Evolutionary conservation across 2,797 vertebrate genomes (phyloP), one percentile per base, ranked within the genome.

Genomic region (Nyctibius grandis): DNA sequence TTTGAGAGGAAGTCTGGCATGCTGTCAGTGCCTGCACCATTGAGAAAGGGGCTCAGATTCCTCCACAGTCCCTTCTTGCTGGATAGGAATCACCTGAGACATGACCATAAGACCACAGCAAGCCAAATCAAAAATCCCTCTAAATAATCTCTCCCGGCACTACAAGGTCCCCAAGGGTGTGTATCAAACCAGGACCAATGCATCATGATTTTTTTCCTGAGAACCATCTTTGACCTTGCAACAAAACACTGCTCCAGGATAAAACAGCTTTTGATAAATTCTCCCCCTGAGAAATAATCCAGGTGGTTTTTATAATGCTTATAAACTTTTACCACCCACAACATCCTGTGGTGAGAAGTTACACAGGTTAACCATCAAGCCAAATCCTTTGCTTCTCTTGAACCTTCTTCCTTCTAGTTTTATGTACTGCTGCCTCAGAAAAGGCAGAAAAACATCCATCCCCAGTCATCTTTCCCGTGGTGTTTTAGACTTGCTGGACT

Each of bases 21-120:
- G 16, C 6, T 74, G 20, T 64, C 2, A 5, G 23, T 45, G 40
- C 64, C 50, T 1, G 0, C 3, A 15, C 15, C 42, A 10, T 31
- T 12, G 2, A 38, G 48, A 59, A 51, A 19, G 15, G 45, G 9
- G 13, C 9, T 64, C 36, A 60, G 29, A 11, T 28, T 56, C 12
- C 36, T 33, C 4, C 31, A 57, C 10, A 54, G 34, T 23, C n/a
- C 4, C 45, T 91, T 67, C 18, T 28, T 2, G 0, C 20, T 38
- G 19, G 20, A 12, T 50, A 12, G 5, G 11, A 82, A 57, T 50
- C 57, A 78, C 11, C 18, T 53, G 29, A 78, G 26, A 57, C 22
- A 42, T 15, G 19, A 53, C 45, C 20, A 4, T 40, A 56, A 84
- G 19, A 61, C 4, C 22, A 48, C 33, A 45, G 6, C 0, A 0